A percentile compares a stretch with the other conserved stretches of the same genome.
Evolutionary conservation across 2,797 vertebrate genomes (phyloP).

Genomic region (Telmatherina bonti): DNA sequence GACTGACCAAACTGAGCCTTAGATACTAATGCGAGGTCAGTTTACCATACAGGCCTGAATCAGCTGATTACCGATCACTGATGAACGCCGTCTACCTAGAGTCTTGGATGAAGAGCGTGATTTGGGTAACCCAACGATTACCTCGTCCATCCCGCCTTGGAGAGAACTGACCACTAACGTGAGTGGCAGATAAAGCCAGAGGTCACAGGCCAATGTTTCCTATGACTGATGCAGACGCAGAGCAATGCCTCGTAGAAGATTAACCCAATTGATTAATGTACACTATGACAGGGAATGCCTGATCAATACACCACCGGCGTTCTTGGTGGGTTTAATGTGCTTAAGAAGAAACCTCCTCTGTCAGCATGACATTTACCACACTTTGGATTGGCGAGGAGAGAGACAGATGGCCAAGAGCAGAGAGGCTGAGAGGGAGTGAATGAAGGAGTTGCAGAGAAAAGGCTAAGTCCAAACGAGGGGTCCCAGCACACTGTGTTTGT

Average conservation of each 20-base stretch:
- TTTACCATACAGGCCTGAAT: slow-evolving; percentile 35
- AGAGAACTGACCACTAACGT: slow-evolving; percentile 52
- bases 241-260: slow-evolving; percentile 79
- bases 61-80: slow-evolving; percentile 29
- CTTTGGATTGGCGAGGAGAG: slow-evolving; percentile 46
- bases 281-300: slow-evolving; percentile 29
- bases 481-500: slow-evolving; percentile 57
- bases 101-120: slow-evolving; percentile 38
- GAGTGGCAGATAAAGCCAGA: slow-evolving; percentile 52
- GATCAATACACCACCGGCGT: slow-evolving; percentile 34
- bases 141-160: slow-evolving; percentile 50
- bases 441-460: slow-evolving; percentile 40
- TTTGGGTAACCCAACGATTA: slow-evolving; percentile 56
- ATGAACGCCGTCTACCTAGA: slow-evolving; percentile 27
- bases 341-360: slow-evolving; percentile 35
- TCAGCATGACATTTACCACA: slow-evolving; percentile 45
- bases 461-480: slow-evolving; percentile 50
- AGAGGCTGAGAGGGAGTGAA: slow-evolving; percentile 26
- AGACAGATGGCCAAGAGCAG: slow-evolving; percentile 36
- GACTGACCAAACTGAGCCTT: slow-evolving; percentile 48
- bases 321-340: slow-evolving; percentile 48
- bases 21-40: slow-evolving; percentile 32
- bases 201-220: slow-evolving; percentile 60
- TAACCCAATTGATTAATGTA: slow-evolving; percentile 58
- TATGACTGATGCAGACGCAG: slow-evolving; percentile 74